Evolutionary conservation across 2,113 vertebrate genomes (phyloP), one percentile per base, ranked within the genome.

Genomic region (Malurus elegans): DNA sequence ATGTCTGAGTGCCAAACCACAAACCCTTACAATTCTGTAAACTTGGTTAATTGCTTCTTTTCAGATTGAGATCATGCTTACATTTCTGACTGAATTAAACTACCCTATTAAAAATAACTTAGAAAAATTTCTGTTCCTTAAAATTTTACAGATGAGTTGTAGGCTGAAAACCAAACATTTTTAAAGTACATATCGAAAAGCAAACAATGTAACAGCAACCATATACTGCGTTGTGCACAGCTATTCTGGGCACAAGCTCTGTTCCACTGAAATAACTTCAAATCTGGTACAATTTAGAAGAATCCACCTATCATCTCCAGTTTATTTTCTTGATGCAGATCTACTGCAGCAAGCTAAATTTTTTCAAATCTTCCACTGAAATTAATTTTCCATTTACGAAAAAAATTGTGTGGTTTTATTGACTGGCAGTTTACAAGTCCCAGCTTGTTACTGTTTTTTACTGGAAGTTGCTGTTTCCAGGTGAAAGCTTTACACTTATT

Each of bases 111-210:
- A 94, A 94, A 91, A 92, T 86, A 95, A 94, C 60, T 93, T 66
- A 28, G 69, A 93, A 44, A 31, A n/a, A 88, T 87, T 93, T 87
- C 45, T 85, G 18, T 82, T 88, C 74, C 71, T 90, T 82, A 72
- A 94, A 95, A 79, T 85, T 94, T 82, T 96, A 71, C 61, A 91
- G 76, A 87, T 93, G 83, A 91, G 28, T 32, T 85, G 69, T 75
- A 79, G 87, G 78, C 50, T 91, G 78, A 92, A 95, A 85, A 24
- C 86, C 44, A 95, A 89, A 85, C 7, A 67, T 54, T 92, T 94
- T 67, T 74, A 4, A 87, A 90, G 57, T 57, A 75, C 50, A n/a
- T 75, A 54, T 10, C 70, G 86, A 87, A 92, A 91, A 94, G 31
- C 36, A 95, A 94, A 90, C 62, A 85, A 85, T 47, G 18, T 64